Conservation (phyloP, 2,888 invertebrate species). For the Caenorhabditis sp. region DNA sequence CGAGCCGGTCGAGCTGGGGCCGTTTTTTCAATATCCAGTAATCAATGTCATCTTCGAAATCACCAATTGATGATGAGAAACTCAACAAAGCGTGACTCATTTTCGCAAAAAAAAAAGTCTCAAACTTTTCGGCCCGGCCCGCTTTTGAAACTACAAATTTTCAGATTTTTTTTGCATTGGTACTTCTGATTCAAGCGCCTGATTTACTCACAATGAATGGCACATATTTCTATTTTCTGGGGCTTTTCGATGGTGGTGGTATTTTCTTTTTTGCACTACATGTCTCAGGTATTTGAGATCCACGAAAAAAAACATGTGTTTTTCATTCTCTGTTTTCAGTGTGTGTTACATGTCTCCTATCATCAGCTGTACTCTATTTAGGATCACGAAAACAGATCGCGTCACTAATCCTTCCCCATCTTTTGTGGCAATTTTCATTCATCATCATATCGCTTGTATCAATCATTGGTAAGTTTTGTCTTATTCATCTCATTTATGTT, state of each 20-base stretch:
- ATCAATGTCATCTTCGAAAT: no score
- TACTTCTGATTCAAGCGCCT: conserved; percentile 47
- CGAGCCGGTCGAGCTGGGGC: no score
- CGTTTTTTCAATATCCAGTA: no score
- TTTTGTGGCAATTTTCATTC: conserved; percentile 48
- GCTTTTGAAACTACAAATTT: not conserved
- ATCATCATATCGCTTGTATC: conserved; percentile 35
- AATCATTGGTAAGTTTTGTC: conserved; percentile 30
- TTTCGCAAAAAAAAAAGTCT: not conserved
- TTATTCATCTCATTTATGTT: no score
- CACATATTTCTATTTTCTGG: conserved; percentile 54
- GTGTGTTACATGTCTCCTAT: conserved; percentile 39
- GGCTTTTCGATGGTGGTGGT: conserved; percentile 46
- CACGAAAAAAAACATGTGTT: no score
- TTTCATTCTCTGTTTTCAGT: conserved; percentile 22
- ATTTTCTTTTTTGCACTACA: conserved; percentile 42
- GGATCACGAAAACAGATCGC: conserved; percentile 37
- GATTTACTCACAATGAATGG: conserved; percentile 51
- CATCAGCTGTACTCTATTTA: conserved; percentile 40
- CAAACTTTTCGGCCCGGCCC: no score
- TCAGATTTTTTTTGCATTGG: conserved; percentile 49
- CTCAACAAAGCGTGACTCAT: not conserved
- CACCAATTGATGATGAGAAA: no score
- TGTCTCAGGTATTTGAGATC: conserved; percentile 42
- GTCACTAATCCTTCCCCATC: conserved; percentile 37